Conservation (phyloP, 2,113 vertebrate species). For the Cettia cetti region DNA sequence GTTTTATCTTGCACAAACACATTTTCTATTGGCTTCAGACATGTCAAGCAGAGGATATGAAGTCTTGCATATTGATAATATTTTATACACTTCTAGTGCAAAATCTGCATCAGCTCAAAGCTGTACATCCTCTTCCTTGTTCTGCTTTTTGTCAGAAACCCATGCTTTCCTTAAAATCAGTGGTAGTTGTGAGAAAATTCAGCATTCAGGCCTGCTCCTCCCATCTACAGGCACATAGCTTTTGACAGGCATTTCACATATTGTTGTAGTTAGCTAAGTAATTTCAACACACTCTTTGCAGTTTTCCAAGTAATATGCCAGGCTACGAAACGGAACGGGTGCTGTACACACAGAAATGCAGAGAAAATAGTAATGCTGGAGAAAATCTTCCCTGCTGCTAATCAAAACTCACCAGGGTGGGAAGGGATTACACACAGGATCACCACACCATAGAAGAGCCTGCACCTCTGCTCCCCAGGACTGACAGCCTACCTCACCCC, state of each 20-base stretch:
- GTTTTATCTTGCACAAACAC: background rate
- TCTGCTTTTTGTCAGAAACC: background rate
- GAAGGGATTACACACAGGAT: background rate
- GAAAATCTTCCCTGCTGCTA: background rate
- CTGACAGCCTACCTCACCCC: fast-evolving
- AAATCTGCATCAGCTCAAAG: background rate
- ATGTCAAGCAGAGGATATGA: background rate
- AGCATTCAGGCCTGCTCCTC: background rate
- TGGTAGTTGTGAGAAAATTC: background rate
- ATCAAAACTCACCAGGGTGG: background rate
- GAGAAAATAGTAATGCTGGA: background rate
- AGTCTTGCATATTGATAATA: background rate
- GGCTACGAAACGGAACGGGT: background rate
- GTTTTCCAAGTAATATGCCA: background rate
- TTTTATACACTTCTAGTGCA: background rate
- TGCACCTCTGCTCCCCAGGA: background rate
- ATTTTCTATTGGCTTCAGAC: background rate
- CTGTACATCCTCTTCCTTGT: background rate
- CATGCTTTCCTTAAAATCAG: background rate
- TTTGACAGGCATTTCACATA: slow-evolving; percentile 15
- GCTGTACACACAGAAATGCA: background rate
- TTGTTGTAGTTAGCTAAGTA: background rate
- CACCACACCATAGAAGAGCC: background rate
- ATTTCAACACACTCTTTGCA: background rate
- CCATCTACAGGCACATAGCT: background rate